Evolutionary conservation across 92 coral and sea anemone genomes (phyloP).

Genomic region (Zoanthus sociatus): DNA sequence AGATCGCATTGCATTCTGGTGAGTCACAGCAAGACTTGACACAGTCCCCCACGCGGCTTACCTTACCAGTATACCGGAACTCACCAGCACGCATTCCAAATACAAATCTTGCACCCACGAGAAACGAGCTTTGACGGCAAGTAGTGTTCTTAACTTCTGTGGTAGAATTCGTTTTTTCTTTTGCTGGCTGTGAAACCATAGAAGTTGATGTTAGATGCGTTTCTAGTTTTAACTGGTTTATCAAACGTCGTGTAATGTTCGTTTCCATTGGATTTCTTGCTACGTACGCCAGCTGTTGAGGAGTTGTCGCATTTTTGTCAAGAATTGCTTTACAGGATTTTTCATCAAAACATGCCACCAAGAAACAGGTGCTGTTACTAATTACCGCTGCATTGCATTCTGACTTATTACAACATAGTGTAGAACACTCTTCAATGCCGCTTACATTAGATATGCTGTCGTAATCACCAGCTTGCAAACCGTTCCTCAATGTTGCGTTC

Average conservation of each 20-base stretch:
- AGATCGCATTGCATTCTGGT: conserved; percentile 79
- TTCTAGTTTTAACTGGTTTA: conserved; percentile 37
- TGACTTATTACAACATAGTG: conserved; percentile 77
- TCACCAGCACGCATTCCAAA: conserved; percentile 90
- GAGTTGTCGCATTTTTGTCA: conserved; percentile 8
- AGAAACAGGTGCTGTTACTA: conserved; percentile 57
- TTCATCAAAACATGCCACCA: conserved; percentile 67
- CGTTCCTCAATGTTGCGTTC: conserved; percentile 76
- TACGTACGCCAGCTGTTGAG: conserved; percentile 66
- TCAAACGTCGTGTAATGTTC: conserved; percentile 54
- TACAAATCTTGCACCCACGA: conserved; percentile 70
- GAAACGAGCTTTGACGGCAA: conserved; percentile 73
- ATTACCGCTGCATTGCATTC: conserved; percentile 80
- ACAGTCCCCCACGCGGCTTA: conserved; percentile 71
- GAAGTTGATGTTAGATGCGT: neutral
- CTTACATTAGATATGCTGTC: conserved; percentile 65
- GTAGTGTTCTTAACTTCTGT: conserved; percentile 24
- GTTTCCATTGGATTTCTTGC: conserved; percentile 71
- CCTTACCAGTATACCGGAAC: conserved; percentile 77
- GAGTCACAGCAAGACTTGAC: conserved; percentile 79
- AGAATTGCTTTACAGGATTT: conserved; percentile 72
- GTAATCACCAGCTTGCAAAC: conserved; percentile 76
- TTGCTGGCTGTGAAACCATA: neutral
- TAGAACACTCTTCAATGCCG: conserved; percentile 74
- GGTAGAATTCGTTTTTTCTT: neutral